Base-by-base conservation (phyloP, 2,113 vertebrate species). In the Daboia siamensis region DNA sequence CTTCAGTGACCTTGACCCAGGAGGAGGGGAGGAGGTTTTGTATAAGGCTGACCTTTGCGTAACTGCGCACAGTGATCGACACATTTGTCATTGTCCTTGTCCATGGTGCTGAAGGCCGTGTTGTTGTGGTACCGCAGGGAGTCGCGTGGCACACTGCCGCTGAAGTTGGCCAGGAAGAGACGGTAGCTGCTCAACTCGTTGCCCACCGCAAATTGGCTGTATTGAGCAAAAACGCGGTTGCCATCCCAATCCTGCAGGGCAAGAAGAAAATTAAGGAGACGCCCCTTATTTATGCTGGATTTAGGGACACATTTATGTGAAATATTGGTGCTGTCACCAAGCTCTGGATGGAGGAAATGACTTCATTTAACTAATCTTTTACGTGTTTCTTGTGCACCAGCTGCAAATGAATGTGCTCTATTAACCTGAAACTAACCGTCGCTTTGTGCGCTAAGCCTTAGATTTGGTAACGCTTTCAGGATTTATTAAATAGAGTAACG, bases 11-110 rank as follows among this genome's bases (percentile, higher is more conserved):
- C 39, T 39, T 39, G 12, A 13, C 8, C 0, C 1, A 11, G 4
- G n/a, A 46, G 20, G 33, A 29, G 1, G 0, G 39, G 39, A 55
- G 10, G 44, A 21, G 15, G 4, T 24, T 24, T 44, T 9, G 13
- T 1, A 10, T 1, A 23, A 0, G 0, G 0, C 55, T 95, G 96
- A 98, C 99, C 99, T 99, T 99, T 99, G 23, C 99, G 98, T 87
- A 99, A 97, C 90, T 97, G 93, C 0, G 98, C 99, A 0, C 99
- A 99, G 96, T 99, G 96, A 5, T 99, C 99, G 93, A 99, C 96
- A 0, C 99, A 99, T 96, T 99, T 99, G 98, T 99, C 99, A 0
- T 99, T 99, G 97, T 99, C 99, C 96, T 99, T 99, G 98, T 99
- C 97, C 93, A 98, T 98, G 20, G 99, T 99, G 98, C 99, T 99